Percentiles rank a stretch among this genome's conserved stretches.
These are phyloP conservation scores for Drosophila funebris DNA, from an alignment of 1,140 invertebrate species.

Conservation along the genomic window DNA sequence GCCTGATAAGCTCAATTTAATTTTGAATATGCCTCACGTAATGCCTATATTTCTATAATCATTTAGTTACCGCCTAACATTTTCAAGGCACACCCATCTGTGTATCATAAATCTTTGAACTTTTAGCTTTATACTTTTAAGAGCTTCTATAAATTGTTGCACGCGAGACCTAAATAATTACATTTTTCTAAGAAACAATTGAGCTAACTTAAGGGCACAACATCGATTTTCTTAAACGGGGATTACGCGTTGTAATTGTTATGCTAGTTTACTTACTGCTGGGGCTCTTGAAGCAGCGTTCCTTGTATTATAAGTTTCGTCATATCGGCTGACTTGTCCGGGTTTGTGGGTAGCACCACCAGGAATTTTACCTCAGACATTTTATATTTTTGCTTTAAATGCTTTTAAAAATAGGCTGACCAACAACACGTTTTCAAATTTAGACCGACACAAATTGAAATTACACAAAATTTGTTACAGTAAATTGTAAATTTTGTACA, in stretches of 20 bases:
- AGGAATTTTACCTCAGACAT: conserved; percentile 59
- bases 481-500: conserved; percentile 10
- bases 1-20: neutral
- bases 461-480: neutral
- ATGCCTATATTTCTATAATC: neutral
- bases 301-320: conserved; percentile 41
- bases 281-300: conserved; percentile 26
- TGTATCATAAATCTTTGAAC: conserved; percentile 6
- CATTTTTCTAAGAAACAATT: neutral
- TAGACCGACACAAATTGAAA: neutral
- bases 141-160: conserved; percentile 18
- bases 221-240: conserved; percentile 54
- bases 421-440: conserved; percentile 1
- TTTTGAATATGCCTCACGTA: neutral
- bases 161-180: conserved; percentile 32
- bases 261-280: conserved; percentile 50
- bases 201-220: neutral
- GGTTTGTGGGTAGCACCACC: conserved; percentile 48
- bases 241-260: neutral
- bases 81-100: conserved; percentile 4
- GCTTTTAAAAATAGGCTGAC: neutral
- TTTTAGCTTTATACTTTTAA: no score
- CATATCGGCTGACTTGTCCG: conserved; percentile 18
- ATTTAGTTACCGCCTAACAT: neutral
- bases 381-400: conserved; percentile 19